Evolutionary conservation across 2,888 invertebrate genomes (phyloP).

Genomic region (Mayetiola destructor): DNA sequence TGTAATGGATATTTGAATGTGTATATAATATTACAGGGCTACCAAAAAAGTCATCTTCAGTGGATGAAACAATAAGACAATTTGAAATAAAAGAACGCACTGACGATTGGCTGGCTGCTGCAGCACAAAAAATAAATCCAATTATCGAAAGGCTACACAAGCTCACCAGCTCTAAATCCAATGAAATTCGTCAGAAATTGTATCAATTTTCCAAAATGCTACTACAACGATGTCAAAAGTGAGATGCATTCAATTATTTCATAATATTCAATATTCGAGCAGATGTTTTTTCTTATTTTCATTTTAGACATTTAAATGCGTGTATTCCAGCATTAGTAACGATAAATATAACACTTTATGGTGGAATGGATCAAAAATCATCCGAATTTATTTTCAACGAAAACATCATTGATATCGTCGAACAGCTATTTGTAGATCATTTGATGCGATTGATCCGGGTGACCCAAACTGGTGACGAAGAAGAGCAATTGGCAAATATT

Average conservation of each 20-base stretch:
- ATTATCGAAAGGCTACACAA: background rate
- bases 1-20: background rate
- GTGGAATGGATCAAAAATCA: too few species aligned
- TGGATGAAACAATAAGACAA: background rate
- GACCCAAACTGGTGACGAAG: conserved; percentile 49
- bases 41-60: background rate
- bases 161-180: background rate
- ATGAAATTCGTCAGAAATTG: background rate
- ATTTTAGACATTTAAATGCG: background rate
- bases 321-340: background rate
- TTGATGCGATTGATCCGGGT: conserved; percentile 48
- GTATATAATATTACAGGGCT: background rate
- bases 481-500: conserved; percentile 45
- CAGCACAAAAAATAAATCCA: background rate
- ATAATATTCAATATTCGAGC: background rate
- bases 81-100: background rate
- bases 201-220: background rate
- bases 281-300: background rate
- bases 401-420: conserved; percentile 22
- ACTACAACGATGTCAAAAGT: background rate
- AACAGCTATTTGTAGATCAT: conserved; percentile 46
- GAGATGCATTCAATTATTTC: background rate
- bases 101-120: background rate
- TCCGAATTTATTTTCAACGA: background rate
- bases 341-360: background rate